Conservation (phyloP, 2,113 vertebrate species). For the Saguinus imperator region DNA sequence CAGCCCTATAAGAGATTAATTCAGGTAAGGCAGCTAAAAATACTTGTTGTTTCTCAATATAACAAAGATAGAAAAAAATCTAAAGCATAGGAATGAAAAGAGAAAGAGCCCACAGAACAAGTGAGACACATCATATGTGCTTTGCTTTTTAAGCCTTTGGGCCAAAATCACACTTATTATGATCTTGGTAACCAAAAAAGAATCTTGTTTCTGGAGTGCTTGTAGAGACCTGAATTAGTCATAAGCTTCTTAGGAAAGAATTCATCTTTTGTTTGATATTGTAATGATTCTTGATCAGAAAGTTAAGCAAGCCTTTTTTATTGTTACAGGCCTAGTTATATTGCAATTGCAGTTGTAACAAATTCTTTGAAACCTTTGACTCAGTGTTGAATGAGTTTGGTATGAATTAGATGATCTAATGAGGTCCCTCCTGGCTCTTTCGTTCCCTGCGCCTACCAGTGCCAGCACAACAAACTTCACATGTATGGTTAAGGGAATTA, state of each 20-base stretch:
- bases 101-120: slow-evolving; percentile 6
- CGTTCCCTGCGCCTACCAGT: not conserved
- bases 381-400: slow-evolving; percentile 25
- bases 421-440: not conserved
- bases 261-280: slow-evolving; percentile 67
- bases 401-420: not conserved
- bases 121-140: slow-evolving; percentile 38
- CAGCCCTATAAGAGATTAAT: not conserved
- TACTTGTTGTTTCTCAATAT: slow-evolving; percentile 29
- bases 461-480: not conserved
- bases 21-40: slow-evolving; percentile 35
- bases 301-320: slow-evolving; percentile 32
- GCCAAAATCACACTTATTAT: slow-evolving; percentile 63
- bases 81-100: not conserved
- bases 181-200: slow-evolving; percentile 71
- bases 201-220: slow-evolving; percentile 71
- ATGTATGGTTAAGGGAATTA: not conserved
- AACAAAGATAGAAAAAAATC: not conserved
- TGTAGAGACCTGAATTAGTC: slow-evolving; percentile 69
- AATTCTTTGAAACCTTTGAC: not conserved
- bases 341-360: not conserved
- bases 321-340: not conserved
- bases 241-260: slow-evolving; percentile 78
- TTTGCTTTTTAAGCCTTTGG: slow-evolving; percentile 57
- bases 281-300: slow-evolving; percentile 62